phyloP scores from a whole-genome alignment of 2,888 invertebrate species.

The Drosophila paranaensis region DNA sequence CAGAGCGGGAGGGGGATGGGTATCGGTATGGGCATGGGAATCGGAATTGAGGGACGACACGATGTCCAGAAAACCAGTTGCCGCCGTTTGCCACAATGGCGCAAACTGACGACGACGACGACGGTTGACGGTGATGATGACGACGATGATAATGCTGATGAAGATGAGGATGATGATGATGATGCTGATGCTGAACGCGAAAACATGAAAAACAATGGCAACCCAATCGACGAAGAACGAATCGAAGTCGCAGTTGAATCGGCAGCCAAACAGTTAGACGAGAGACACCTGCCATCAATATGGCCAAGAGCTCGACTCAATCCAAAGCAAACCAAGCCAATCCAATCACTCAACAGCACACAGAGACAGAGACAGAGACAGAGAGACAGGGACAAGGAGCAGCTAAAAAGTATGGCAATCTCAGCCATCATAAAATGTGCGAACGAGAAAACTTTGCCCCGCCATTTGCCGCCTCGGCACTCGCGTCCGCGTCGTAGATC shows the following conservation, averaged over 20 bases:
- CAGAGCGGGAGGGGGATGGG: background rate
- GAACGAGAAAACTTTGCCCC: conserved; percentile 58
- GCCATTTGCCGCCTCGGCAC: conserved; percentile 53
- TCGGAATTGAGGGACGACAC: conserved; percentile 14
- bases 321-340: conserved; percentile 57
- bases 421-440: conserved; percentile 77
- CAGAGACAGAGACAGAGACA: conserved; percentile 32
- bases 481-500: conserved; percentile 65
- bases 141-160: conserved; percentile 31
- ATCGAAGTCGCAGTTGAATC: conserved; percentile 34
- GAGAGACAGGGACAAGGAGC: conserved; percentile 11
- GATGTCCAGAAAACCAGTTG: conserved; percentile 69
- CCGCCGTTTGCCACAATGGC: conserved; percentile 47
- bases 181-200: conserved; percentile 24
- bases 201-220: conserved; percentile 60
- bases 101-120: conserved; percentile 43
- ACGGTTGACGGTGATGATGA: conserved; percentile 15
- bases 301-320: conserved; percentile 14
- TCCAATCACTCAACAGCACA: conserved; percentile 71
- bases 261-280: conserved; percentile 53
- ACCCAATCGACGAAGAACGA: conserved; percentile 48
- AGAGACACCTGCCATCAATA: conserved; percentile 62
- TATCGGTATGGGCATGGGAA: conserved; percentile 8
- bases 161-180: conserved; percentile 27
- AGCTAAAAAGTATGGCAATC: conserved; percentile 74